Evolutionary conservation across 2,113 vertebrate species (phyloP).

Genomic region (Cinclus cinclus): DNA sequence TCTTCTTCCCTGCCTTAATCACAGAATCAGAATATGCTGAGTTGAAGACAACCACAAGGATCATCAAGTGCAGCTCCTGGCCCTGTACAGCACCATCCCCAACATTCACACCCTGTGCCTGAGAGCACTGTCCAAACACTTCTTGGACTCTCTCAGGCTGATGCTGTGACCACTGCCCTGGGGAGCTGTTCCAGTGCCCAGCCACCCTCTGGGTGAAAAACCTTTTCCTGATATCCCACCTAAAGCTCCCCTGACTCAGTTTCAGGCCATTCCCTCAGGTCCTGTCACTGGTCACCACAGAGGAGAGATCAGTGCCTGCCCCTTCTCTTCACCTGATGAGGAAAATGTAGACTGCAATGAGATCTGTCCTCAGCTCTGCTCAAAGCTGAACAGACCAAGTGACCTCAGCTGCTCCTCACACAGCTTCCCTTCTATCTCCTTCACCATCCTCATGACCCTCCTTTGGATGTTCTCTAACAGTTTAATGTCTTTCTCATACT

Average conservation of each 20-base stretch:
- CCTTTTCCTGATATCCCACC: not conserved
- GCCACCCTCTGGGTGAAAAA: rapidly evolving
- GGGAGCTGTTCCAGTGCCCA: not conserved
- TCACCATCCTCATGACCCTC: rapidly evolving
- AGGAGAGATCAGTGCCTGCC: not conserved
- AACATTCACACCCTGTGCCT: not conserved
- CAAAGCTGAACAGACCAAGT: not conserved
- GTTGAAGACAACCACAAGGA: not conserved
- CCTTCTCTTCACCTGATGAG: not conserved
- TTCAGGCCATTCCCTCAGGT: not conserved
- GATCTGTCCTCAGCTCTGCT: rapidly evolving
- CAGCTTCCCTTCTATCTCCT: not conserved
- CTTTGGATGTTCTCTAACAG: too few species aligned
- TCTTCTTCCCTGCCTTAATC: not conserved
- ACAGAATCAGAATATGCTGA: not conserved
- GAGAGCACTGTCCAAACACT: rapidly evolving
- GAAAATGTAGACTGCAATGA: rapidly evolving
- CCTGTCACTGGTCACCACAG: not conserved
- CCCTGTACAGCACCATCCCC: too few species aligned
- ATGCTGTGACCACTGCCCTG: not conserved
- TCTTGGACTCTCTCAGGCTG: not conserved
- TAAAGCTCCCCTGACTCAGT: not conserved
- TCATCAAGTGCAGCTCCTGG: not conserved
- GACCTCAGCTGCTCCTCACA: not conserved
- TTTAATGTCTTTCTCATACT: too few species aligned